Conservation (phyloP, 2,797 vertebrate species). For the Dipus sagitta region DNA sequence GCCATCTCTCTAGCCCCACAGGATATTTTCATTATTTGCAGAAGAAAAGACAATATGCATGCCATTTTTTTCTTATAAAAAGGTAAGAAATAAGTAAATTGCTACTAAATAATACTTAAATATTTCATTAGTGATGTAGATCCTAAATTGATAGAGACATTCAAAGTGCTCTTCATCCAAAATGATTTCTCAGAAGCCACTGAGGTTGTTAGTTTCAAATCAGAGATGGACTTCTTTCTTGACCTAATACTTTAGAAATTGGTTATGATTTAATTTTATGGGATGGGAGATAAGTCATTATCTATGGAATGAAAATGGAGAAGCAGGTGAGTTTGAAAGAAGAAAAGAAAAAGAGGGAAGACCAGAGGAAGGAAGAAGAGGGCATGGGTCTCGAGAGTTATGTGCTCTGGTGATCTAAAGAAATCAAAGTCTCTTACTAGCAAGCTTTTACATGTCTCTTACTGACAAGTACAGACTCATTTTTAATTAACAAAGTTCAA, state of each 20-base stretch:
- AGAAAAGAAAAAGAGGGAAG: not conserved
- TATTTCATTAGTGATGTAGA: constrained; percentile 24
- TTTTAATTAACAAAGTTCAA: constrained; percentile 48
- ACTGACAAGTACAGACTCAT: not conserved
- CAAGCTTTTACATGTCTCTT: constrained; percentile 28
- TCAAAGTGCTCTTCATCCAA: not conserved
- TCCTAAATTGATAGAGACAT: not conserved
- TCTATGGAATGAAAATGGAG: not conserved
- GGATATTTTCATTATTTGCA: constrained; percentile 49
- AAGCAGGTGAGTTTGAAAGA: not conserved
- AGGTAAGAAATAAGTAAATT: constrained; percentile 51
- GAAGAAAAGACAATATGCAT: not conserved
- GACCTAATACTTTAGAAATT: constrained; percentile 25
- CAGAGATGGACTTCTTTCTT: constrained; percentile 37
- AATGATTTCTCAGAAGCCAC: not conserved
- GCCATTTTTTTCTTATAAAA: constrained; percentile 50
- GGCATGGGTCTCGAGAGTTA: too few species aligned
- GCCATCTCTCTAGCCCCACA: not conserved
- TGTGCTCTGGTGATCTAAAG: not conserved
- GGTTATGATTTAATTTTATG: not conserved
- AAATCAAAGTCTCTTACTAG: not conserved
- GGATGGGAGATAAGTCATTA: constrained; percentile 21
- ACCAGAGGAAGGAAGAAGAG: too few species aligned
- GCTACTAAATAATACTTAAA: constrained; percentile 24
- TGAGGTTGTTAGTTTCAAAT: constrained; percentile 38